Evolutionary conservation across 92 coral and sea anemone genomes (phyloP), one percentile per base, ranked within the genome.

Genomic region (Epizoanthus illoricatus): DNA sequence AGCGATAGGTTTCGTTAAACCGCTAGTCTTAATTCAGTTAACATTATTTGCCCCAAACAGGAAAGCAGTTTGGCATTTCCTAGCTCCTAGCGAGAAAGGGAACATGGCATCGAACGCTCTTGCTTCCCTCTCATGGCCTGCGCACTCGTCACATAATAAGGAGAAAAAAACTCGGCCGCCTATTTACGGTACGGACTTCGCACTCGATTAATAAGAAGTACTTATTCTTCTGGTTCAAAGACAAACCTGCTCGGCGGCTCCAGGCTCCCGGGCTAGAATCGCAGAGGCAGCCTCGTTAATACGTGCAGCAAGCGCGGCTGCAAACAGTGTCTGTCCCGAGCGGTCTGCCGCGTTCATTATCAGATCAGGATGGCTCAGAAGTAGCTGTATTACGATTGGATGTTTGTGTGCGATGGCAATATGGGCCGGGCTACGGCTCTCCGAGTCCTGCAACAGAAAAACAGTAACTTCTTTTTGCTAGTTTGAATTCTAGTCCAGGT

Each of bases 281-380:
- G 94, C 91, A 55, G 88, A 93, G 19, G 99, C 99, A 18, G 99
- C 94, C 33, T 93, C 95, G 74, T 96, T 94, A 65, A 91, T 92
- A 79, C 93, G 93, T 86, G 92, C 92, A 49, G 79, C 85, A 81
- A 96, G 87, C 16, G 99, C 98, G 73, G 94, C 98, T 18, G 99
- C 99, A 74, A 96, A 96, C 58, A 97, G 96, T 28, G 99, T 94
- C 73, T 96, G 95, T 33, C 99, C 99, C 64, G 90, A 87, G 73
- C 99, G 94, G 90, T 96, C 99, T 71, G 86, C 91, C 28, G 90
- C 64, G 70, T 89, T 94, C 91, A 96, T 87, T 80, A 91, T 91
- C 24, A 96, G 89, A 42, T 96, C 99, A 39, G 99, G 99, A 65
- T 96, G 99, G 76, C 98, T 90, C 42, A 96, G 90, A 16, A 96